Conservation (phyloP, 1,140 invertebrate genomes). For the Andricus grossulariae region DNA sequence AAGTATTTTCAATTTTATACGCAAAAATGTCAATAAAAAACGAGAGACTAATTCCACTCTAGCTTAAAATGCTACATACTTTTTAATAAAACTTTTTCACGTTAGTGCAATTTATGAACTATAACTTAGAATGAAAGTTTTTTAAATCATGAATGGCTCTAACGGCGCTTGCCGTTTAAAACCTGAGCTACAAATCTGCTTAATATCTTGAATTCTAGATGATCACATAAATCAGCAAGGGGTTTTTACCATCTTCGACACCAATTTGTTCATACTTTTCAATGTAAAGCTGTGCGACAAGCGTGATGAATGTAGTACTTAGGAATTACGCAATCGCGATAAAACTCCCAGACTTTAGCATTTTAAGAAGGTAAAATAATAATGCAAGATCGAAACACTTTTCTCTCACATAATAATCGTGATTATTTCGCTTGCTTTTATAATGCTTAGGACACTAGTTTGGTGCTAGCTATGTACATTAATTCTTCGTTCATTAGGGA, state of each 20-base stretch:
- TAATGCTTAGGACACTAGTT: constrained; percentile 31
- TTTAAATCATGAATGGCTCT: neutral
- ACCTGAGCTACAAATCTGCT: neutral
- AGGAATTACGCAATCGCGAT: neutral
- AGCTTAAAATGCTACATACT: neutral
- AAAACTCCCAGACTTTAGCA: neutral
- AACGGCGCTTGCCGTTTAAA: neutral
- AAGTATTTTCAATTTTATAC: no score
- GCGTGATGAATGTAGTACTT: neutral
- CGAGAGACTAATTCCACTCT: neutral
- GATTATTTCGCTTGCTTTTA: constrained; percentile 45
- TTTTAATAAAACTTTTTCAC: neutral
- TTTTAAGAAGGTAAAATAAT: neutral
- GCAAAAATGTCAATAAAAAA: no score
- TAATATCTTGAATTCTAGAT: neutral
- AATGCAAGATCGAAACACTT: neutral
- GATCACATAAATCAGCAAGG: neutral
- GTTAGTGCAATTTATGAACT: neutral
- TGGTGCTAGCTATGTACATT: constrained; percentile 45
- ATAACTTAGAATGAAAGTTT: neutral
- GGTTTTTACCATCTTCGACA: neutral
- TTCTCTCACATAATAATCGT: constrained; percentile 43
- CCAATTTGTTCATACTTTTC: neutral
- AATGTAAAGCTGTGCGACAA: neutral
- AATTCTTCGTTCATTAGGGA: constrained; percentile 59